phyloP scores from a whole-genome alignment of 2,113 vertebrate genomes.

The Sander vitreus region DNA sequence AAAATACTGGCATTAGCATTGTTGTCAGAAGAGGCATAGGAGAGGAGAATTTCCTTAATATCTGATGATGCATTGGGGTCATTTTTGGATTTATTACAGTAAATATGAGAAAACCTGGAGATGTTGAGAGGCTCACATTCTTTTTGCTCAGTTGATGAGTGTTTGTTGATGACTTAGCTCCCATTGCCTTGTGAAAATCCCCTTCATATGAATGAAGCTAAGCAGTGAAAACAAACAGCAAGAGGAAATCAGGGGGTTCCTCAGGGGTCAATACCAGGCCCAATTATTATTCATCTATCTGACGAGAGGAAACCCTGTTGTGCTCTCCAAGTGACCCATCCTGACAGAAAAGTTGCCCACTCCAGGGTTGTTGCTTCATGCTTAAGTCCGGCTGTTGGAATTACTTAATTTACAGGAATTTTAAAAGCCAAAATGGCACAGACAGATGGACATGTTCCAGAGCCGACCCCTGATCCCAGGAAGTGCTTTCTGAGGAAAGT shows the following conservation, averaged over 20 bases:
- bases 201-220: slow-evolving; percentile 65
- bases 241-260: slow-evolving; percentile 76
- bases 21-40: no score
- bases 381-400: slow-evolving; percentile 69
- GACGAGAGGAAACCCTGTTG: slow-evolving; percentile 68
- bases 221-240: slow-evolving; percentile 76
- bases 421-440: slow-evolving; percentile 83
- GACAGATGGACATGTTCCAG: slow-evolving; percentile 86
- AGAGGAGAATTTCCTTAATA: no score
- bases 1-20: no score
- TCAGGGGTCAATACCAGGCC: slow-evolving; percentile 67
- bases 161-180: slow-evolving; percentile 68
- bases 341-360: slow-evolving; percentile 43
- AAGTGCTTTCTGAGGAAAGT: slow-evolving; percentile 80
- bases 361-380: slow-evolving; percentile 35
- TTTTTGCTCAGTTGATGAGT: slow-evolving; percentile 51
- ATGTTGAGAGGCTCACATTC: slow-evolving; percentile 47
- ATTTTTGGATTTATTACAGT: no score
- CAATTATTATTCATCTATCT: slow-evolving; percentile 79
- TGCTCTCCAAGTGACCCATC: slow-evolving; percentile 61
- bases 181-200: slow-evolving; percentile 61
- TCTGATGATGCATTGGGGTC: no score
- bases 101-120: slow-evolving; percentile 14
- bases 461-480: slow-evolving; percentile 82
- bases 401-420: slow-evolving; percentile 84